These are phyloP conservation scores for Galbula dea DNA, from an alignment of 2,113 vertebrate species.

Conservation along the genomic window DNA sequence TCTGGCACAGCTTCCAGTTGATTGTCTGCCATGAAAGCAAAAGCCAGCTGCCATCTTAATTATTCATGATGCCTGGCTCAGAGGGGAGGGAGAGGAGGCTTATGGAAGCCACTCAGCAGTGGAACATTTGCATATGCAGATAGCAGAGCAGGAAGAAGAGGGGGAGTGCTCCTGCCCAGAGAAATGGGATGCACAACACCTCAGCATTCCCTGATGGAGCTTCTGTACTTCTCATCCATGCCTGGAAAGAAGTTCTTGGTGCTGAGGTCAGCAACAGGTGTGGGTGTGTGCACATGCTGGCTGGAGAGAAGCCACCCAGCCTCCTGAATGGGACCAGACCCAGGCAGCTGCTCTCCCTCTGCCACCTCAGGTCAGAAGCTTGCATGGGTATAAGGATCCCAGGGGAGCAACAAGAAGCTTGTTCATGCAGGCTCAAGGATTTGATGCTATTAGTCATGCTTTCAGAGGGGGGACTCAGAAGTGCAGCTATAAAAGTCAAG, in stretches of 20 bases:
- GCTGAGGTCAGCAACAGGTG: constrained; percentile 30
- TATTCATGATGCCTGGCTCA: constrained; percentile 67
- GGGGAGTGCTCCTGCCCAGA: neutral
- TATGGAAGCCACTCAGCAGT: constrained; percentile 50
- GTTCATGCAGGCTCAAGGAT: neutral
- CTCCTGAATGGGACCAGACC: neutral
- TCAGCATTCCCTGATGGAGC: neutral
- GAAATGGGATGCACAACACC: neutral
- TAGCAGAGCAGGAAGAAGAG: constrained; percentile 14
- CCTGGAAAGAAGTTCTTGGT: neutral
- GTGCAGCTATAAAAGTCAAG: neutral
- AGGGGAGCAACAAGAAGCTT: neutral
- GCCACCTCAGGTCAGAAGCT: neutral
- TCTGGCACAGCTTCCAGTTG: constrained; percentile 64
- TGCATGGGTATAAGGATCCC: neutral
- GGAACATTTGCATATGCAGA: constrained; percentile 66
- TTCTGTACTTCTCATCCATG: neutral
- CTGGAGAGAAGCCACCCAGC: neutral
- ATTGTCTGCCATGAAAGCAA: constrained; percentile 68
- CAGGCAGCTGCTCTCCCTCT: neutral
- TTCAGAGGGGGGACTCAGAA: neutral
- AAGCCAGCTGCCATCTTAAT: constrained; percentile 74
- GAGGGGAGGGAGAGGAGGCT: constrained; percentile 47
- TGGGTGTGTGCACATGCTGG: fast-evolving
- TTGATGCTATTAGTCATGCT: neutral